Conservation (phyloP, 1,140 invertebrate species). For the Saccostrea cuccullata region DNA sequence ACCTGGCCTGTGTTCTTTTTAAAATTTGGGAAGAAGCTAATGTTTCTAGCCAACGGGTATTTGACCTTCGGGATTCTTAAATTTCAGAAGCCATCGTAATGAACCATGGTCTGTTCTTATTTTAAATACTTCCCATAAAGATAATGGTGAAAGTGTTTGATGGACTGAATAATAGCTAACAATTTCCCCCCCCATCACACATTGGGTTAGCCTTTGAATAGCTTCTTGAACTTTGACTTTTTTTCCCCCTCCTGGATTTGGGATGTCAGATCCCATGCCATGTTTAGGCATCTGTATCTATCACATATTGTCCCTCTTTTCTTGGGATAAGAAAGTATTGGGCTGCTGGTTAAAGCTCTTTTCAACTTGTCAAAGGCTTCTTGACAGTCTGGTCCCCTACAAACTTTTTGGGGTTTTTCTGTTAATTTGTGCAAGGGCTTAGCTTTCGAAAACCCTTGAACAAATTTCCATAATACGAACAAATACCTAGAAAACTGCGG, state of each 20-base stretch:
- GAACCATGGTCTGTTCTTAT: slow-evolving; percentile 32
- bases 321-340: too few relatives aligned
- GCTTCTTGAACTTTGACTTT: slow-evolving; percentile 21
- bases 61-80: slow-evolving; percentile 32
- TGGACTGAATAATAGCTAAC: slow-evolving; percentile 33
- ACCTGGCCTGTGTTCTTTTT: too few relatives aligned
- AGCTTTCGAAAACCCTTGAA: too few relatives aligned
- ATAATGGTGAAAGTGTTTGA: slow-evolving; percentile 39
- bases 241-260: slow-evolving; percentile 18
- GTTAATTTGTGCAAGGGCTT: too few relatives aligned
- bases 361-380: too few relatives aligned
- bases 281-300: slow-evolving; percentile 37
- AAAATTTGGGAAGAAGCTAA: too few relatives aligned
- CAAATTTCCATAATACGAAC: too few relatives aligned
- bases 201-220: background rate
- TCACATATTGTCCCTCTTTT: background rate
- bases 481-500: too few relatives aligned
- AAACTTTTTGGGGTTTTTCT: too few relatives aligned
- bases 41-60: slow-evolving; percentile 33
- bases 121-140: slow-evolving; percentile 14
- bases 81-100: slow-evolving; percentile 16
- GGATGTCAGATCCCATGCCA: slow-evolving; percentile 23
- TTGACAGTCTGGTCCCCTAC: too few relatives aligned
- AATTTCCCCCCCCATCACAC: background rate
- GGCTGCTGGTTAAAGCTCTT: too few relatives aligned